A percentile compares a stretch with the other conserved stretches of the same genome.
Evolutionary conservation across 1,140 invertebrate genomes (phyloP).

Genomic region (Bombus confusus): DNA sequence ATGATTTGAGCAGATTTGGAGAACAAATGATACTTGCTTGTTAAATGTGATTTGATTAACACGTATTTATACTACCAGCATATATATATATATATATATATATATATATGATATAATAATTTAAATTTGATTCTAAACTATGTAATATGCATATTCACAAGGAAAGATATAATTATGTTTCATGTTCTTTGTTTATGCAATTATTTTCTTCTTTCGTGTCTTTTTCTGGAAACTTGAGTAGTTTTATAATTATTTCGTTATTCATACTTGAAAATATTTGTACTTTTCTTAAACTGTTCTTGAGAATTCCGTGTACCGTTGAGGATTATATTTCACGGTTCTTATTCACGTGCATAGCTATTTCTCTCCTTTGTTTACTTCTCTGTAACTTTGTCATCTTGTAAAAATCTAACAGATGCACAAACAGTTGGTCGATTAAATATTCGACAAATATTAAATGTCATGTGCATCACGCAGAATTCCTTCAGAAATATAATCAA

Average conservation of each 20-base stretch:
- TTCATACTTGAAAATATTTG: background rate
- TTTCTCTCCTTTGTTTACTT: background rate
- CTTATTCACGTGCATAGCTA: no score
- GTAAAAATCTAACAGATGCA: background rate
- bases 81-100: no score
- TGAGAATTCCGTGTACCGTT: no score
- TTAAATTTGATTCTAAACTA: no score
- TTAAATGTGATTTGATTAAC: no score
- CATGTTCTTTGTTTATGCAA: background rate
- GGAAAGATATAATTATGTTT: no score
- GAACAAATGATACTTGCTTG: no score
- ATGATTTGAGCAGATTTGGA: no score
- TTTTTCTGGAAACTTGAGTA: background rate
- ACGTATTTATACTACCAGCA: no score
- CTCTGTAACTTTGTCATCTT: background rate
- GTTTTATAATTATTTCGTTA: background rate
- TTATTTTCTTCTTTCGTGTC: background rate
- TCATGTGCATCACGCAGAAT: background rate
- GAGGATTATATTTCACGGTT: no score
- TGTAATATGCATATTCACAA: background rate
- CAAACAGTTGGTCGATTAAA: background rate
- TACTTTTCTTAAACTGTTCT: no score
- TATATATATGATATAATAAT: no score
- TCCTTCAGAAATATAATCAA: background rate
- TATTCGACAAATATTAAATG: background rate